Evolutionary conservation across 2,888 invertebrate species (phyloP).

Genomic region (Cinara cedri): DNA sequence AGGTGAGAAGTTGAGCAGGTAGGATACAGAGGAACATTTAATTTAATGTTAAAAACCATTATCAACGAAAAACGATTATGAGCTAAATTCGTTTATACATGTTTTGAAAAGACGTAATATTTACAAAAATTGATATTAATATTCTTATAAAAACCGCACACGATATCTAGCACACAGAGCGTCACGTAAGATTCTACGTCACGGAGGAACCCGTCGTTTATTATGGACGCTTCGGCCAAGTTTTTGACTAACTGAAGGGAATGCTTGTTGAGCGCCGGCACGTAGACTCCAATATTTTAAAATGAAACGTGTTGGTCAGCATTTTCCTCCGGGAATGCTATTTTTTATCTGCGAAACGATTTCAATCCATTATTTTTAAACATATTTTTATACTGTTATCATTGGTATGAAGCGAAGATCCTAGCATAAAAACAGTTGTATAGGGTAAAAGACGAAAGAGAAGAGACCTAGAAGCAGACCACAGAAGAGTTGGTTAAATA

Average conservation of each 20-base stretch:
- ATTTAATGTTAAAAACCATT: too few species aligned
- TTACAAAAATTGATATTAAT: neutral
- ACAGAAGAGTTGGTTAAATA: too few species aligned
- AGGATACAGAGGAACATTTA: too few species aligned
- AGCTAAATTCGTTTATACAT: too few species aligned
- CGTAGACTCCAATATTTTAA: slow-evolving; percentile 72
- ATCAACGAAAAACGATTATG: too few species aligned
- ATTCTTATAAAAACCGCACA: slow-evolving; percentile 53
- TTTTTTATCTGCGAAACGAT: slow-evolving; percentile 63
- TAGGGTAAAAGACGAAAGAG: too few species aligned
- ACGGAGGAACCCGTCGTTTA: neutral
- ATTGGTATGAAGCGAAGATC: too few species aligned
- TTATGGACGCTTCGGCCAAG: slow-evolving; percentile 61
- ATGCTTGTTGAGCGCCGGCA: slow-evolving; percentile 71
- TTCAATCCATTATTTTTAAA: too few species aligned
- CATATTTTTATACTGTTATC: too few species aligned
- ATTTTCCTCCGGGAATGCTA: slow-evolving; percentile 71
- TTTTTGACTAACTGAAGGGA: slow-evolving; percentile 66
- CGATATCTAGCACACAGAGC: slow-evolving; percentile 57
- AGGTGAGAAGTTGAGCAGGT: too few species aligned
- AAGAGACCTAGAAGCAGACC: too few species aligned
- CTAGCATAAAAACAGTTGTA: too few species aligned
- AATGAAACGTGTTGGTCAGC: slow-evolving; percentile 74
- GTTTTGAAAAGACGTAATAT: neutral
- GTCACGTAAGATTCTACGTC: slow-evolving; percentile 25